Evolutionary conservation across 2,113 vertebrate genomes (phyloP).

Genomic region (Limanda limanda): DNA sequence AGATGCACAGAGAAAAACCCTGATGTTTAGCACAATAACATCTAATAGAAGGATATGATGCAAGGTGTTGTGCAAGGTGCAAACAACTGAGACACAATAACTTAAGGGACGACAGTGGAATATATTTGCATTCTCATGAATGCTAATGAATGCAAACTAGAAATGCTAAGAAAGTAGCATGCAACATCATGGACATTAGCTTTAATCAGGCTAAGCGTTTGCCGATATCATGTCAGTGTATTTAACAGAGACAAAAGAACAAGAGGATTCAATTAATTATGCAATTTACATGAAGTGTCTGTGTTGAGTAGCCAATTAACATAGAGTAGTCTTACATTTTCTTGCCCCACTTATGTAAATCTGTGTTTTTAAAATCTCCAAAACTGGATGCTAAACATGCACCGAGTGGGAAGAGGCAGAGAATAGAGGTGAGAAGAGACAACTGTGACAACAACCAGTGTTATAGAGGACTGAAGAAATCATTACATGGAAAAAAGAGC

Average conservation of each 20-base stretch:
- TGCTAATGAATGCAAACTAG: constrained; percentile 31
- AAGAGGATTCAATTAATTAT: constrained; percentile 13
- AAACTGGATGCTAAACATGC: neutral
- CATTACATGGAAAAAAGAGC: neutral
- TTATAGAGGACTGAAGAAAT: neutral
- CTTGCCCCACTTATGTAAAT: constrained; percentile 15
- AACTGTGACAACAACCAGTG: neutral
- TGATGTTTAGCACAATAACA: neutral
- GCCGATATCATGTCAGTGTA: too few relatives aligned
- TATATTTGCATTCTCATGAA: constrained; percentile 36
- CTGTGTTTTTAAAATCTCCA: neutral
- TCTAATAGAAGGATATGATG: neutral
- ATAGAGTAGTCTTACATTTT: constrained; percentile 9
- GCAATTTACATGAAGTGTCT: constrained; percentile 3
- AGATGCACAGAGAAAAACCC: neutral
- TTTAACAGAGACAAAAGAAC: neutral
- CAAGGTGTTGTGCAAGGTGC: neutral
- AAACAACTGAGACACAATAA: constrained; percentile 3
- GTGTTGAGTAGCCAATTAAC: constrained; percentile 39
- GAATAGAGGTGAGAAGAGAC: constrained; percentile 31
- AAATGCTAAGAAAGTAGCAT: constrained; percentile 20
- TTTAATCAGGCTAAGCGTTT: neutral
- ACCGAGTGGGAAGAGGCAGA: constrained; percentile 32
- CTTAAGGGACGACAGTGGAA: neutral
- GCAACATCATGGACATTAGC: neutral